A percentile compares a stretch with the other conserved stretches of the same genome.
These are phyloP conservation scores for Nasonovia ribisnigri DNA, from an alignment of 2,888 invertebrate species.

Conservation along the genomic window DNA sequence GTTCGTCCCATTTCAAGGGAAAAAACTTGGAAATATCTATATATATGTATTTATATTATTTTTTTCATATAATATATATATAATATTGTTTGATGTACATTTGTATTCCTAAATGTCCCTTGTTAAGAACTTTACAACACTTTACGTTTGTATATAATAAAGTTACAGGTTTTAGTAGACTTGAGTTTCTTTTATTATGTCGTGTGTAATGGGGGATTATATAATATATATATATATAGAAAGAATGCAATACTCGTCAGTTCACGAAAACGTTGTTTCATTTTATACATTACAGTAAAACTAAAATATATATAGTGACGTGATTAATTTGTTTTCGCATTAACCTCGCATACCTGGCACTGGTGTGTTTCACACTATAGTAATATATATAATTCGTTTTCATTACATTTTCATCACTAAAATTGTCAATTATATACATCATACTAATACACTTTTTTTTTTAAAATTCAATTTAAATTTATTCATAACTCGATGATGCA, in stretches of 20 bases:
- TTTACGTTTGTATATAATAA: slow-evolving; percentile 31
- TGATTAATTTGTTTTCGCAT: slow-evolving; percentile 35
- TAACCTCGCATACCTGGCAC: neutral
- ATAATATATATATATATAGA: neutral
- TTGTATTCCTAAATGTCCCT: slow-evolving; percentile 27
- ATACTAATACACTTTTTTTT: neutral
- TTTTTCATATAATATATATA: neutral
- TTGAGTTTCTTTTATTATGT: slow-evolving; percentile 18
- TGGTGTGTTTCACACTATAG: neutral
- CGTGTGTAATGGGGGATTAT: neutral
- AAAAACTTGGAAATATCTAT: neutral
- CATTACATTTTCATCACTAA: neutral
- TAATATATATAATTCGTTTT: neutral
- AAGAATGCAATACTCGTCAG: neutral
- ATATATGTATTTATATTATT: neutral
- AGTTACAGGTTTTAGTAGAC: slow-evolving; percentile 18
- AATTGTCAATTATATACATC: neutral
- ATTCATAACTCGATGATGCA: neutral
- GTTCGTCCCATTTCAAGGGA: neutral
- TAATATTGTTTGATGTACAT: neutral
- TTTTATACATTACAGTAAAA: neutral
- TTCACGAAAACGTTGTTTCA: slow-evolving; percentile 13
- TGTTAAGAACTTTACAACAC: slow-evolving; percentile 43
- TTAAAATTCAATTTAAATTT: neutral
- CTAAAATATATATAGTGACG: neutral